These are phyloP conservation scores for Aporophyla lueneburgensis DNA, from an alignment of 2,888 invertebrate species.

Conservation along the genomic window DNA sequence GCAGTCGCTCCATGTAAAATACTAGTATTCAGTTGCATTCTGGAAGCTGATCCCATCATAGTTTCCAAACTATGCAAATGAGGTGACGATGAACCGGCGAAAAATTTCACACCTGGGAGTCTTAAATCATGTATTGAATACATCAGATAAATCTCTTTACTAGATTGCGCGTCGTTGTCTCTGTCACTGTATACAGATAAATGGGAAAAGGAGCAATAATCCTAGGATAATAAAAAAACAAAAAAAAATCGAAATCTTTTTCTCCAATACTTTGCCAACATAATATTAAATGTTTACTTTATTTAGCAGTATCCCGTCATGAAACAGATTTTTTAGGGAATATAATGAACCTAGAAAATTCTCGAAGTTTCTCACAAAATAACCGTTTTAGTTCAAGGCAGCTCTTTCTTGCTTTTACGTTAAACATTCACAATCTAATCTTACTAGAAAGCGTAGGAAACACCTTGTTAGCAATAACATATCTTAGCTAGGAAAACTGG, in stretches of 20 bases:
- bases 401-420: slow-evolving; percentile 20
- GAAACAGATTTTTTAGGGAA: too few relatives aligned
- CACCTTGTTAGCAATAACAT: slow-evolving; percentile 39
- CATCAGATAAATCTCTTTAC: too few relatives aligned
- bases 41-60: too few relatives aligned
- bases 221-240: too few relatives aligned
- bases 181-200: background rate
- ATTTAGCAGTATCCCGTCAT: background rate
- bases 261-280: background rate
- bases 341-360: background rate
- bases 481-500: slow-evolving; percentile 4
- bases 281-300: background rate
- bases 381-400: slow-evolving; percentile 9
- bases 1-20: too few relatives aligned
- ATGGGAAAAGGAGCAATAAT: background rate
- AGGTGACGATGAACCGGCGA: too few relatives aligned
- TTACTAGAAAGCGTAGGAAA: slow-evolving; percentile 24
- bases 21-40: too few relatives aligned
- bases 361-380: background rate
- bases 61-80: too few relatives aligned
- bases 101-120: too few relatives aligned
- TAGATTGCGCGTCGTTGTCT: too few relatives aligned
- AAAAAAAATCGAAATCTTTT: too few relatives aligned
- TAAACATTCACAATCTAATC: slow-evolving; percentile 38
- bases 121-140: too few relatives aligned